These are phyloP conservation scores for Alsophila aescularia DNA, from an alignment of 2,888 invertebrate genomes.

Conservation along the genomic window DNA sequence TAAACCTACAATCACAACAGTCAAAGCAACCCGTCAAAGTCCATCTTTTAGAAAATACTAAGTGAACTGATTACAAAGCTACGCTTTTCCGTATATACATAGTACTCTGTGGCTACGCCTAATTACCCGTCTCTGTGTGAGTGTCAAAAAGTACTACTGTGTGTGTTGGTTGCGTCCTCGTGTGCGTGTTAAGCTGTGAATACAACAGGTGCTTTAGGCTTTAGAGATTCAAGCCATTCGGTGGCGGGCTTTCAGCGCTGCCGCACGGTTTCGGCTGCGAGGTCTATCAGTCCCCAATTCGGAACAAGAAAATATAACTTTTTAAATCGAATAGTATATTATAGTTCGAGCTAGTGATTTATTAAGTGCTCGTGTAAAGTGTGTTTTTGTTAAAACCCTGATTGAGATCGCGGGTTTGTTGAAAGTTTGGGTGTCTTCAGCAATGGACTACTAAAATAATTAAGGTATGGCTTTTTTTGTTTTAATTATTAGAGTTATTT, in stretches of 20 bases:
- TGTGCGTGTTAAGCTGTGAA: slow-evolving; percentile 44
- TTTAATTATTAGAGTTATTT: not conserved
- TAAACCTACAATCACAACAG: too few relatives aligned
- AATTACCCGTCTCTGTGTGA: not conserved
- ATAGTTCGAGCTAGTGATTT: slow-evolving; percentile 12
- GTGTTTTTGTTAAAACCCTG: not conserved
- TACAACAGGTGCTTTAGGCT: slow-evolving; percentile 72
- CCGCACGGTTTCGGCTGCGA: slow-evolving; percentile 51
- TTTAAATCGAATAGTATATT: slow-evolving; percentile 9
- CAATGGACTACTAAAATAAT: slow-evolving; percentile 3
- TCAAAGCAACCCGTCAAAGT: too few relatives aligned
- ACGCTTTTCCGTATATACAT: too few relatives aligned
- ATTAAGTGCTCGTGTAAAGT: slow-evolving; percentile 23
- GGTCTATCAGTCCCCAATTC: slow-evolving; percentile 23
- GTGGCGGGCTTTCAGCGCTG: slow-evolving; percentile 54
- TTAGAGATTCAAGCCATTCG: slow-evolving; percentile 50
- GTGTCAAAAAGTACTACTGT: not conserved
- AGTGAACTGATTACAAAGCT: too few relatives aligned
- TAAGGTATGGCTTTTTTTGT: slow-evolving; percentile 15
- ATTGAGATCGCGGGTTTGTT: not conserved
- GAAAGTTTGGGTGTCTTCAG: not conserved
- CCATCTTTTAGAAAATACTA: too few relatives aligned
- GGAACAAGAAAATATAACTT: slow-evolving; percentile 40
- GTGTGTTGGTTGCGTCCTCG: not conserved
- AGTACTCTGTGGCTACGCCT: not conserved